Base-by-base conservation (phyloP, 2,113 vertebrate genomes). In the Sakesphorus luctuosus region DNA sequence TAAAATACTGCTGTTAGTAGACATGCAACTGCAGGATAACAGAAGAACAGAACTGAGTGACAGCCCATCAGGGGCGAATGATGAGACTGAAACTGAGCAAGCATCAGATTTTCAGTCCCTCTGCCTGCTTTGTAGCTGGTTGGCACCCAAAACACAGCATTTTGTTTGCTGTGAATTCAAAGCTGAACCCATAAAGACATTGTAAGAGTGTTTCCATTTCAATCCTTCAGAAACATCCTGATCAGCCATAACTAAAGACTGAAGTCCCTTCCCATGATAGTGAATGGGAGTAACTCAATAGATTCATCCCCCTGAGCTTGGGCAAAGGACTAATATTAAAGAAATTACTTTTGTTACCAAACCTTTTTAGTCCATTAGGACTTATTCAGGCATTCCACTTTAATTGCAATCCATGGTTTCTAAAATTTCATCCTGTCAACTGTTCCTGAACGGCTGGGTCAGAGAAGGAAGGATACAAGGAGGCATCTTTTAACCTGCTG, bases 361-460 rank as follows among this genome's bases (percentile, higher is more conserved):
- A 80, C 58, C 81, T 87, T 72, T 92, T 72, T 86, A 62, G 62
- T 82, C 43, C 84, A 73, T 93, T 94, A 73, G 38, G 49, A 80
- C 53, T 89, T 86, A 69, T n/a, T 93, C 86, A 87, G 53, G n/a
- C 80, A 86, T 86, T 86, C 53, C 56, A n/a, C 46, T 83, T 50
- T 20, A 63, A 78, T 63, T 52, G 29, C 29, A 33, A 52, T 24
- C 72, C 63, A 40, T 21, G 44, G 20, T 69, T 96, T 46, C 79
- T 84, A 75, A 81, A 94, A 73, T 88, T 46, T 58, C 7, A 15
- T 77, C 84, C 33, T 50, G 25, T 63, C 72, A 68, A 25, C 55
- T 36, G 10, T 72, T 90, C 69, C 69, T 86, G 74, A 82, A 53
- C 24, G 3, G 2, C 35, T 69, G 36, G 13, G 8, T 23, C 25